These are phyloP conservation scores for Elysia chlorotica DNA, from an alignment of 1,140 invertebrate species.

Conservation along the genomic window DNA sequence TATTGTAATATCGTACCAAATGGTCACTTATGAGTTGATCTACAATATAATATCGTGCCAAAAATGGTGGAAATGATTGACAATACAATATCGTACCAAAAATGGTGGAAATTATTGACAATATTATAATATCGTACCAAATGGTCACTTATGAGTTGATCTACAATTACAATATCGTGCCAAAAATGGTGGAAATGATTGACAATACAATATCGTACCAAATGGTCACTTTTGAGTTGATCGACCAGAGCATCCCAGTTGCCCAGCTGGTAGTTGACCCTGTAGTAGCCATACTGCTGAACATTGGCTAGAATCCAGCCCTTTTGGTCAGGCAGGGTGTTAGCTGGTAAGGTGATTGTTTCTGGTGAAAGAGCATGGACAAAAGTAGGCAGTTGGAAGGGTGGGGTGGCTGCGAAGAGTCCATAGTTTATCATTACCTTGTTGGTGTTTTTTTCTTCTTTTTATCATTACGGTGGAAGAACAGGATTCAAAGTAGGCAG, in stretches of 20 bases:
- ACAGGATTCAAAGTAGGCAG: no score
- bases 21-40: no score
- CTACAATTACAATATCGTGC: no score
- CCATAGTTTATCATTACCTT: neutral
- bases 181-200: no score
- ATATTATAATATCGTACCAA: no score
- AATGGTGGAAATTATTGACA: no score
- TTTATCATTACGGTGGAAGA: neutral
- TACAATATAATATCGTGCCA: no score
- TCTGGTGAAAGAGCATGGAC: neutral
- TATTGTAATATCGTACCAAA: no score
- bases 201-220: no score
- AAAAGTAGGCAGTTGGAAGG: neutral
- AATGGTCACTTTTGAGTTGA: slow-evolving; percentile 69
- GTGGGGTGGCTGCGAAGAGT: neutral
- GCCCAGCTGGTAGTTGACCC: slow-evolving; percentile 79
- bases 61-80: no score
- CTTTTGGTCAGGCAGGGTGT: slow-evolving; percentile 4
- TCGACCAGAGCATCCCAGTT: slow-evolving; percentile 45
- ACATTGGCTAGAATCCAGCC: slow-evolving; percentile 52
- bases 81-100: no score
- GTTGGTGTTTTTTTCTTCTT: neutral
- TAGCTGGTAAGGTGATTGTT: neutral
- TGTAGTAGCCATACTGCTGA: slow-evolving; percentile 79
- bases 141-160: no score